A percentile compares a stretch with the other conserved stretches of the same genome.
phyloP scores from a whole-genome alignment of 2,888 invertebrate species.

The Bombyx huttoni region DNA sequence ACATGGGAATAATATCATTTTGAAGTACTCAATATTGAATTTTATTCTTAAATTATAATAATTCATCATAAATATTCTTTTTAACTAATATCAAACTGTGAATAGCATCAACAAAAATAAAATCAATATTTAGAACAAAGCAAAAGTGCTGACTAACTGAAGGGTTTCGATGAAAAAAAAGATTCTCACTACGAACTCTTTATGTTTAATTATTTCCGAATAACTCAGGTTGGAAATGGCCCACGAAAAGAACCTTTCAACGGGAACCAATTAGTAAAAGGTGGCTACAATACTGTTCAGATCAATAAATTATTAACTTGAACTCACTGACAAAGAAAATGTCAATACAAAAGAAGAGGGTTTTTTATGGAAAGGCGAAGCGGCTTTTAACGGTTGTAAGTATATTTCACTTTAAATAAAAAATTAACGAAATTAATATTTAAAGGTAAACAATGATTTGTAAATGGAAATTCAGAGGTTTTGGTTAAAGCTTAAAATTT shows the following conservation, averaged over 20 bases:
- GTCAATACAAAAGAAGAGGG: constrained; percentile 5
- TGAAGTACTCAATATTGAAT: too few relatives aligned
- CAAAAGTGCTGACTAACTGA: constrained; percentile 20
- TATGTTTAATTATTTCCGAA: constrained; percentile 39
- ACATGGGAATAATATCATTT: too few relatives aligned
- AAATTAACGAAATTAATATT: neutral
- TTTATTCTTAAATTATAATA: neutral
- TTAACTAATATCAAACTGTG: neutral
- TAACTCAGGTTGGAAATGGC: constrained; percentile 28
- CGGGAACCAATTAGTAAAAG: constrained; percentile 45
- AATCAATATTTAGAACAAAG: too few relatives aligned
- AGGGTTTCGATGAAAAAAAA: constrained; percentile 29
- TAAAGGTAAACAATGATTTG: neutral
- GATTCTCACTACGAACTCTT: constrained; percentile 28
- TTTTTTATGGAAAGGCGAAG: neutral
- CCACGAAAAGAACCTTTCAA: constrained; percentile 33
- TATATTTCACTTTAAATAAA: neutral
- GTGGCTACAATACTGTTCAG: constrained; percentile 25
- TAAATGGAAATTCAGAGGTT: too few relatives aligned
- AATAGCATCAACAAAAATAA: too few relatives aligned
- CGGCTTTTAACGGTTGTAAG: neutral
- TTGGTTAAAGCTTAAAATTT: too few relatives aligned
- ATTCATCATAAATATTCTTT: neutral
- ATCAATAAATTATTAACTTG: constrained; percentile 36
- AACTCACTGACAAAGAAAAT: constrained; percentile 21